Conservation (phyloP, 2,113 vertebrate genomes). For the Rhagologus leucostigma region DNA sequence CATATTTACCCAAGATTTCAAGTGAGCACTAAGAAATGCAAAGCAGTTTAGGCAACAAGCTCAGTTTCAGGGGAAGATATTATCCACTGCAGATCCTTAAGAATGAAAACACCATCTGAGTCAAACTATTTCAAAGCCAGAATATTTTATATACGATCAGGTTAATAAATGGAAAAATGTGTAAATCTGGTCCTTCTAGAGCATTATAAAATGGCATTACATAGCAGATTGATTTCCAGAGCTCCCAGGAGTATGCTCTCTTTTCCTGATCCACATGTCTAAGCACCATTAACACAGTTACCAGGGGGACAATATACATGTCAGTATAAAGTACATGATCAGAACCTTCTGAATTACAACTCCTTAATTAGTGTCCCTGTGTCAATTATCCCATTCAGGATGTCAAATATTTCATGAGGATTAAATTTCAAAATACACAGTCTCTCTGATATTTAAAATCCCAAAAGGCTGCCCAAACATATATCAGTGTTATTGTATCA, state of each 20-base stretch:
- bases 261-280: constrained; percentile 15
- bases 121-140: not conserved
- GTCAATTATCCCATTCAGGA: constrained; percentile 34
- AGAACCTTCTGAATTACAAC: constrained; percentile 34
- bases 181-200: constrained; percentile 6
- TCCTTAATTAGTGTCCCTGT: constrained; percentile 33
- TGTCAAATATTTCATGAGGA: constrained; percentile 24
- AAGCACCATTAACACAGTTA: constrained; percentile 33
- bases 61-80: not conserved
- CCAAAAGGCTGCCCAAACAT: not conserved
- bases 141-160: not conserved
- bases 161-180: constrained; percentile 48
- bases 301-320: constrained; percentile 33
- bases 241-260: not conserved
- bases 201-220: constrained; percentile 19
- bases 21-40: not conserved
- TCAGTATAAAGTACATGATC: constrained; percentile 33
- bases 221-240: constrained; percentile 40
- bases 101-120: not conserved
- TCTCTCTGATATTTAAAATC: constrained; percentile 9
- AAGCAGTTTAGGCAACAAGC: not conserved
- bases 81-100: not conserved
- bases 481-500: not conserved
- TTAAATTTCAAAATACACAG: constrained; percentile 39
- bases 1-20: not conserved